Conservation (phyloP, 2,797 vertebrate genomes). For the Eospalax fontanierii region DNA sequence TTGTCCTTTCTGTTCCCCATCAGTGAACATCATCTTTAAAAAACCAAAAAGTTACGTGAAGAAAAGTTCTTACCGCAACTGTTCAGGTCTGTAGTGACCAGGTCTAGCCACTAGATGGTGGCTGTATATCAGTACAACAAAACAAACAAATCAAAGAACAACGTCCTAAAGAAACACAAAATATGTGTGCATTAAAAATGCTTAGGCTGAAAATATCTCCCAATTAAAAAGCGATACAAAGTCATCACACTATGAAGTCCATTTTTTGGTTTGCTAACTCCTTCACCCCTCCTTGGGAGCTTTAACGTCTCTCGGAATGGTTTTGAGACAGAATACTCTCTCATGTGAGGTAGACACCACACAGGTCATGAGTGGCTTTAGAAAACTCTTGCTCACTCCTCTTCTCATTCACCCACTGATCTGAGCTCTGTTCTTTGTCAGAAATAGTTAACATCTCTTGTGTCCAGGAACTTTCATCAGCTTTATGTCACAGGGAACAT, state of each 20-base stretch:
- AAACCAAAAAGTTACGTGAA: neutral
- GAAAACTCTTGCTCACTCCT: neutral
- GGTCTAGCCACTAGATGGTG: slow-evolving; percentile 71
- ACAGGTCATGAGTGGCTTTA: neutral
- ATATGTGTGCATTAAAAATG: slow-evolving; percentile 48
- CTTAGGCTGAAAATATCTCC: slow-evolving; percentile 32
- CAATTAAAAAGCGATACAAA: neutral
- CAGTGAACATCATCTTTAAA: neutral
- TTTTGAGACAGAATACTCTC: neutral
- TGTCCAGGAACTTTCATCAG: neutral
- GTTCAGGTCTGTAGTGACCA: slow-evolving; percentile 17
- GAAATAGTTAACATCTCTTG: neutral
- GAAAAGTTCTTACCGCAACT: neutral
- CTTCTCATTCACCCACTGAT: neutral
- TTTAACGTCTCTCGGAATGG: slow-evolving; percentile 13
- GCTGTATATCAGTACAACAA: slow-evolving; percentile 34
- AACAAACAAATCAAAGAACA: neutral
- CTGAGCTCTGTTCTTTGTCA: neutral
- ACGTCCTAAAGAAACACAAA: slow-evolving; percentile 13
- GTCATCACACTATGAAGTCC: neutral
- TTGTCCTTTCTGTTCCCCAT: neutral
- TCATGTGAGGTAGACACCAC: neutral
- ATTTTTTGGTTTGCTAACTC: neutral
- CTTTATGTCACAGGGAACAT: neutral
- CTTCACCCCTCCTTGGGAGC: neutral